phyloP scores from a whole-genome alignment of 2,113 vertebrate species.

The Alligator mississippiensis region DNA sequence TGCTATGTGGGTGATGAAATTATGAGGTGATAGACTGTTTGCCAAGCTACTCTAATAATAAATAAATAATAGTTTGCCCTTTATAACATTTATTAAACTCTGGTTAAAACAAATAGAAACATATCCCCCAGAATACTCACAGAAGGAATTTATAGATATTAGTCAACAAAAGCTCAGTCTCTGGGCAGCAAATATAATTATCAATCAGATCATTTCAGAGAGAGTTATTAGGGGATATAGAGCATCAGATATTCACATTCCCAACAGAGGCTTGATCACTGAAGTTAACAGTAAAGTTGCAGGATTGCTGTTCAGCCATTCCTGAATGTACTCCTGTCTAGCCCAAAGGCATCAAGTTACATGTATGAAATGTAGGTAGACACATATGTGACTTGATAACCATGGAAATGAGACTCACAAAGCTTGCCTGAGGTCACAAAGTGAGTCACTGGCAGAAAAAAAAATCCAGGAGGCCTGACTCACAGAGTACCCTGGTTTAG shows the following conservation, averaged over 20 bases:
- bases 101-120: not conserved
- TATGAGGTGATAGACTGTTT: not conserved
- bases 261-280: accelerated
- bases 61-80: constrained; percentile 27
- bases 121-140: not conserved
- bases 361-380: not conserved
- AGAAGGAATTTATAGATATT: not conserved
- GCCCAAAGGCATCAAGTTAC: not conserved
- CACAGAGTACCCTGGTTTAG: not conserved
- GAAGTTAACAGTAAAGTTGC: not conserved
- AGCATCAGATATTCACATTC: not conserved
- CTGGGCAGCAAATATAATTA: not conserved
- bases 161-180: not conserved
- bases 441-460: not conserved
- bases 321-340: not conserved
- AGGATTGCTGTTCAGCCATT: not conserved
- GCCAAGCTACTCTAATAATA: not conserved
- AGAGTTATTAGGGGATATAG: not conserved
- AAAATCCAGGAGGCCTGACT: not conserved
- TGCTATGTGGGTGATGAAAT: not conserved
- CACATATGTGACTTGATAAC: not conserved
- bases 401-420: not conserved
- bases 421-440: not conserved
- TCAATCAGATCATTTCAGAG: not conserved
- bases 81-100: not conserved